These are phyloP conservation scores for Etheostoma spectabile DNA, from an alignment of 2,113 vertebrate genomes.

Conservation along the genomic window DNA sequence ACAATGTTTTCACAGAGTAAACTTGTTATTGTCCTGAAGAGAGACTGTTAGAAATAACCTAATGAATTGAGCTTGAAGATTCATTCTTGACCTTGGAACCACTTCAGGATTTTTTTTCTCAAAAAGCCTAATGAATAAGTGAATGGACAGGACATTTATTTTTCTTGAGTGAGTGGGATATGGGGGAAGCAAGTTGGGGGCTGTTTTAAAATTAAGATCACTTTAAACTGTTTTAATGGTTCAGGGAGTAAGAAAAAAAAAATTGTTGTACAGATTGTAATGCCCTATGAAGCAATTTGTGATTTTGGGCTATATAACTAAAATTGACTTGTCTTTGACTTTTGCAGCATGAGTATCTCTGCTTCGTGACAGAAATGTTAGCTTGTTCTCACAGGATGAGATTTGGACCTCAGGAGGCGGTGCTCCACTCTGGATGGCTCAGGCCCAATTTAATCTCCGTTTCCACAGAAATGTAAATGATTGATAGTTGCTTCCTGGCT, in stretches of 20 bases:
- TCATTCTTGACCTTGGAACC: too few species aligned
- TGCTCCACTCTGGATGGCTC: slow-evolving; percentile 18
- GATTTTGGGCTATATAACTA: background rate
- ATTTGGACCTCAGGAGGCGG: slow-evolving; percentile 3
- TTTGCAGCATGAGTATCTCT: background rate
- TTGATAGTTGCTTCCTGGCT: slow-evolving; percentile 31
- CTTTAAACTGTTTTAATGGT: background rate
- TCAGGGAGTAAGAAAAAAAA: background rate
- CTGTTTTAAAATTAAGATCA: background rate
- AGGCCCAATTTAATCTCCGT: slow-evolving; percentile 27
- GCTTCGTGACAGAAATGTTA: background rate
- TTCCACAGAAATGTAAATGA: slow-evolving; percentile 44
- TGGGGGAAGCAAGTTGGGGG: background rate
- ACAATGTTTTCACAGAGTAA: background rate
- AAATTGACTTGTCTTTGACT: background rate
- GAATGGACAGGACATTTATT: background rate
- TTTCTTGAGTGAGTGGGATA: background rate
- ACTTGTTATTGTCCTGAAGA: background rate
- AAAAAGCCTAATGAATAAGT: background rate
- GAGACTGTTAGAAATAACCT: background rate
- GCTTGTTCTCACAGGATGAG: slow-evolving; percentile 27
- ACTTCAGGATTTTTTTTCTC: too few species aligned
- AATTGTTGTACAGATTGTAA: background rate
- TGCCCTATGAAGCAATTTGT: background rate
- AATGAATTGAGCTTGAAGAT: background rate